Conservation (phyloP, 2,113 vertebrate species). For the Peromyscus californicus region DNA sequence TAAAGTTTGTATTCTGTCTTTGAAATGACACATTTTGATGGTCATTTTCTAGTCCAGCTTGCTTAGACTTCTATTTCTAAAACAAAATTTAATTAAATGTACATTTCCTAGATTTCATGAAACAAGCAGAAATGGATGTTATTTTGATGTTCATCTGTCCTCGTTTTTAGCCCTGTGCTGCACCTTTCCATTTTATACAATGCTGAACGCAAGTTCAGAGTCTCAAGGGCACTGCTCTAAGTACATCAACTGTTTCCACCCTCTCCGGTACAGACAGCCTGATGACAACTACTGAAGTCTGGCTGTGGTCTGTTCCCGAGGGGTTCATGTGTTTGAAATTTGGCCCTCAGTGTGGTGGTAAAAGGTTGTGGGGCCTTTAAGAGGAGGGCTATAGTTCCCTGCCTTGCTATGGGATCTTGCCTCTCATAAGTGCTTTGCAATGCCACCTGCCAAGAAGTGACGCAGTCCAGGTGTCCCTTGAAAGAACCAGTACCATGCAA, state of each 20-base stretch:
- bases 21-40: not conserved
- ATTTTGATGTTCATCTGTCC: not conserved
- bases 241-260: fast-evolving
- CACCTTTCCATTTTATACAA: not conserved
- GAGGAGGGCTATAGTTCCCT: not conserved
- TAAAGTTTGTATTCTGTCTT: slow-evolving; percentile 37
- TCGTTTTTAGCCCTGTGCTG: not conserved
- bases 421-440: not conserved
- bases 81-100: not conserved
- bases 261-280: fast-evolving
- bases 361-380: not conserved
- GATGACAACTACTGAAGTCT: not conserved
- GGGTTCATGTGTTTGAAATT: not conserved
- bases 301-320: not conserved
- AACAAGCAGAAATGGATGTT: not conserved
- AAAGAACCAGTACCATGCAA: not conserved
- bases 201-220: not conserved
- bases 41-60: slow-evolving; percentile 21
- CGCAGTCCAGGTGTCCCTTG: not conserved
- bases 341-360: not conserved
- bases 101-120: not conserved
- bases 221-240: not conserved
- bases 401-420: not conserved
- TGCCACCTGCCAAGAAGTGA: not conserved
- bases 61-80: slow-evolving; percentile 53